Base-by-base conservation (phyloP, 2,888 invertebrate species). In the Lycophotia porphyrea region DNA sequence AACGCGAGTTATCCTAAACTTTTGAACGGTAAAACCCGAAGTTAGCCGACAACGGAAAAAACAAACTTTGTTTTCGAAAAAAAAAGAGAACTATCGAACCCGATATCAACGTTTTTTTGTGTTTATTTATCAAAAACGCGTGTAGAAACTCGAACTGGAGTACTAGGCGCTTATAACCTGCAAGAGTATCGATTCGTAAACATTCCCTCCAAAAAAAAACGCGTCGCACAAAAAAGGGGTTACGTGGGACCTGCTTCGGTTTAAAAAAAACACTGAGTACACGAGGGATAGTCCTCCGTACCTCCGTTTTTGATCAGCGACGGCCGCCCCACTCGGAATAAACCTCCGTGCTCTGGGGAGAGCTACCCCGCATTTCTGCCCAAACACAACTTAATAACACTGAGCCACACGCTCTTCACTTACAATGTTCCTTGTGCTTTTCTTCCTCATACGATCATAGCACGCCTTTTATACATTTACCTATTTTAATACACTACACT, bases 401-500 rank as follows among this genome's bases (percentile, higher is more conserved):
- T 88, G 91, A 92, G 90, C 90, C 78, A 88, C 90, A 89, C 90
- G 92, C 93, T 92, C 93, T 91, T 88, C 94, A 96, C 96, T 96
- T 96, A 96, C 96, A 93, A 95, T 96, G 95, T 95, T 96, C 90
- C 95, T 94, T 92, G 95, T 96, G 93, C 93, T 94, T 95, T 96
- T 96, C 96, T 96, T 96, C 96, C 96, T 96, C 96, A 96, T 96
- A 95, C 96, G 96, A 96, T 92, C 97, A 91, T 98, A 93, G 95
- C 96, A 94, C 95, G 95, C 88, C 92, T 93, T 93, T 93, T 95
- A 95, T 95, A 95, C 96, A 96, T 96, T 95, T 95, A 95, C 95
- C 94, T 95, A 95, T 95, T 96, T 94, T 95, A 93, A 93, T 93
- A 94, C 95, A 96, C 95, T 94, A 94, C 95, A 96, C 95, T 93